These are phyloP conservation scores for Drosophila eohydei DNA, from an alignment of 2,888 invertebrate species.

Conservation along the genomic window DNA sequence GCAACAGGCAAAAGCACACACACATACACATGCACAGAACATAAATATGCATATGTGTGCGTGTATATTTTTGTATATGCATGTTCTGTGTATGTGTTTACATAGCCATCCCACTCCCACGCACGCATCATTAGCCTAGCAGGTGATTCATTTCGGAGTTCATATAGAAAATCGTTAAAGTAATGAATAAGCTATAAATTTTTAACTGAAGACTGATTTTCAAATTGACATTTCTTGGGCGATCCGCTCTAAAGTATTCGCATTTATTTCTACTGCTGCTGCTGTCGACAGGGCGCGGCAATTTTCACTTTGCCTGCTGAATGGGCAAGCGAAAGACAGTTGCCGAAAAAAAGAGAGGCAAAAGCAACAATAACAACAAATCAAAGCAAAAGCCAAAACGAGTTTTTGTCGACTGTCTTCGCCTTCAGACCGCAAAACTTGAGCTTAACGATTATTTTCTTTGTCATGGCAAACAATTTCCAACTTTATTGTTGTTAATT, in stretches of 20 bases:
- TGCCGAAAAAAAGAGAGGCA: constrained; percentile 54
- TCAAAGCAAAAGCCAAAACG: constrained; percentile 56
- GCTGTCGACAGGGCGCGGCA: constrained; percentile 65
- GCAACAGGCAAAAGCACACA: constrained; percentile 49
- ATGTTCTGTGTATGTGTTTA: not conserved
- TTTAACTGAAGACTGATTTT: constrained; percentile 22
- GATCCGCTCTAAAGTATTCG: constrained; percentile 14
- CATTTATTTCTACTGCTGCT: constrained; percentile 16
- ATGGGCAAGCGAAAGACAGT: constrained; percentile 49
- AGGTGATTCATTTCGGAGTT: constrained; percentile 56
- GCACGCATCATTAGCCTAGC: constrained; percentile 40
- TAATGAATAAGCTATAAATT: constrained; percentile 18
- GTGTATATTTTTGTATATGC: constrained; percentile 5
- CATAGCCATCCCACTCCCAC: constrained; percentile 58
- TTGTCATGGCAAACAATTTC: constrained; percentile 74
- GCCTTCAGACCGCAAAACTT: constrained; percentile 49
- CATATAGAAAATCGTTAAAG: constrained; percentile 38
- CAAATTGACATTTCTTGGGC: constrained; percentile 28
- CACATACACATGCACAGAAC: constrained; percentile 18
- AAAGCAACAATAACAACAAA: constrained; percentile 40
- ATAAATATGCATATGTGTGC: constrained; percentile 2
- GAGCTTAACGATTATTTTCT: constrained; percentile 76
- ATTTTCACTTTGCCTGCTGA: constrained; percentile 70
- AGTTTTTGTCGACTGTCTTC: constrained; percentile 61
- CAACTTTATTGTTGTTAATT: constrained; percentile 76